Evolutionary conservation across 2,797 vertebrate genomes (phyloP), one percentile per base, ranked within the genome.

Genomic region (Brachymystax lenok): DNA sequence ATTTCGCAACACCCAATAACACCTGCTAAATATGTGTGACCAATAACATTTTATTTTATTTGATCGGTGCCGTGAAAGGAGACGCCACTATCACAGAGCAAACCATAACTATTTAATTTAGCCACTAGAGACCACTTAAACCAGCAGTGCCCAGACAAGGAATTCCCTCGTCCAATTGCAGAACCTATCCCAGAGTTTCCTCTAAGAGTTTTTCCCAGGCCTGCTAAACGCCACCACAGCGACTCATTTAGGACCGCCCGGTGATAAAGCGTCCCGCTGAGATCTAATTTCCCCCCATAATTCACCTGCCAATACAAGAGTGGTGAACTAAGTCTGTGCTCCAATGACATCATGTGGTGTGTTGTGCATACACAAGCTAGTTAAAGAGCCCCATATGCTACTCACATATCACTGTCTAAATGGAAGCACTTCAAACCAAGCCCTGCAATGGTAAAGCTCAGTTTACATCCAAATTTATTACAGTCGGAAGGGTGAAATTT

Each of bases 301-400:
- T 86, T 87, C 82, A 87, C 24, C 80, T 75, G 69, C 84, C 85
- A 73, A 27, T 67, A 74, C 17, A 59, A 19, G 54, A 82, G 69
- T 64, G 74, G 66, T 73, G 27, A 35, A 72, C 56, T 77, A 77
- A 71, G 46, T 33, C 81, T 24, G 51, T 28, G 74, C n/a, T 68
- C 73, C 35, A 51, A 59, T 82, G 84, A 87, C 79, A 84, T 89
- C 82, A 88, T 61, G 35, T 63, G 69, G 74, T 67, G 28, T 0
- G 6, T 74, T 84, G 78, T 82, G 63, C 78, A 71, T 54, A 71
- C 68, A 61, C 72, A 51, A 35, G 61, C 79, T 75, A 63, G 70
- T 74, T 80, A 71, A 69, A 64, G 46, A 75, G 74, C 59, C 73
- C 68, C 40, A 27, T 63, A 72, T 52, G 66, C 24, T 40, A 73